Evolutionary conservation across 2,797 vertebrate genomes (phyloP).

Genomic region (Cyclura pinguis): DNA sequence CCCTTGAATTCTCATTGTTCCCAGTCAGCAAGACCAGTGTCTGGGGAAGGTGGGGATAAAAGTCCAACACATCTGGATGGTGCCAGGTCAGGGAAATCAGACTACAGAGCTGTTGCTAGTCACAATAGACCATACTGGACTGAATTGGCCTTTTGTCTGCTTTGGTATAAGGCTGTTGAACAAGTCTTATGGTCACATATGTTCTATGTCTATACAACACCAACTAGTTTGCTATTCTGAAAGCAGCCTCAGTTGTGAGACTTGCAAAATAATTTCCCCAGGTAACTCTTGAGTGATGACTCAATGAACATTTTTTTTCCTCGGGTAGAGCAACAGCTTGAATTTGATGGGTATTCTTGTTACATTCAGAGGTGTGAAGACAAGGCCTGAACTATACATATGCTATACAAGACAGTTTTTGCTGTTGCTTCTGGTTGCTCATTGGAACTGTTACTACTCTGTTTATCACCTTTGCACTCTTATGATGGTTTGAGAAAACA

Average conservation of each 20-base stretch:
- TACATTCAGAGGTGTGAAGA: slow-evolving; percentile 81
- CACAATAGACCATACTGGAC: too few relatives aligned
- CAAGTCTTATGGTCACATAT: neutral
- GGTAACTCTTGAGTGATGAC: slow-evolving; percentile 5
- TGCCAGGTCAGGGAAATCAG: too few relatives aligned
- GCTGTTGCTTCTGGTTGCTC: slow-evolving; percentile 75
- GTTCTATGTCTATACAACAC: too few relatives aligned
- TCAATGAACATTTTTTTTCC: neutral
- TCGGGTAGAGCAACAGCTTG: slow-evolving; percentile 38
- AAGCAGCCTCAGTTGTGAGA: neutral
- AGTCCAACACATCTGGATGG: neutral
- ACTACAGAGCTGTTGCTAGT: too few relatives aligned
- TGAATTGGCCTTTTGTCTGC: neutral
- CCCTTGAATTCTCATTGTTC: too few relatives aligned
- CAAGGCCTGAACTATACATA: slow-evolving; percentile 81
- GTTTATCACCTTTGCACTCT: slow-evolving; percentile 75
- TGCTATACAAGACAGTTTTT: slow-evolving; percentile 80
- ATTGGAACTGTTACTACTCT: slow-evolving; percentile 79
- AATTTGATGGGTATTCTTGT: slow-evolving; percentile 42
- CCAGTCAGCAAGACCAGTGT: too few relatives aligned
- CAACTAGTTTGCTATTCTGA: too few relatives aligned
- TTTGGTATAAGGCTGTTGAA: neutral
- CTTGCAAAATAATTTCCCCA: slow-evolving; percentile 16
- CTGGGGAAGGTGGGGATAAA: neutral
- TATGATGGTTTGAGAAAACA: slow-evolving; percentile 72